These are phyloP conservation scores for Acropora yongei DNA, from an alignment of 64 coral and sea anemone genomes.

Conservation along the genomic window DNA sequence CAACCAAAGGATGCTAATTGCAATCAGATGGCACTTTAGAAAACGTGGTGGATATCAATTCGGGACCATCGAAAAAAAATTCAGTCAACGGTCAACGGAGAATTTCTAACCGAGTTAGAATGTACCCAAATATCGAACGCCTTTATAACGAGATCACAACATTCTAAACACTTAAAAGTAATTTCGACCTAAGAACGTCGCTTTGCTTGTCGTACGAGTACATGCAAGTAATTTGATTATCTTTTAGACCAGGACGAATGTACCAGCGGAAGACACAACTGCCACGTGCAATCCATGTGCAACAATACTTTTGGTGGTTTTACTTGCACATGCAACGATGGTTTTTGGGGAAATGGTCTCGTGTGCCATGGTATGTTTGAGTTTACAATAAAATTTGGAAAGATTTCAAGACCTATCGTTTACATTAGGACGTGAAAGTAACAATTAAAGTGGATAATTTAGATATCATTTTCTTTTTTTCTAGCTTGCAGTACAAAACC, in stretches of 20 bases:
- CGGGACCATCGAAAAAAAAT: too few relatives aligned
- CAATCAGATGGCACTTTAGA: too few relatives aligned
- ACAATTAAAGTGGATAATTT: neutral
- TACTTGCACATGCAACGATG: conserved; percentile 52
- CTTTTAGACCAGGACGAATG: conserved; percentile 75
- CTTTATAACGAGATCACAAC: too few relatives aligned
- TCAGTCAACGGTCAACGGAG: too few relatives aligned
- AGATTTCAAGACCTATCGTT: neutral
- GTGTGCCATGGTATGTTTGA: conserved; percentile 48
- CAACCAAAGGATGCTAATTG: too few relatives aligned
- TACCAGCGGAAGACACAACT: conserved; percentile 21
- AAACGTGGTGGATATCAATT: too few relatives aligned
- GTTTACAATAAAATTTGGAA: neutral
- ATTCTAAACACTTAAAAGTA: too few relatives aligned
- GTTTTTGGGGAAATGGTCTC: conserved; percentile 64
- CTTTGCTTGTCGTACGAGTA: too few relatives aligned
- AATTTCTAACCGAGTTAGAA: too few relatives aligned
- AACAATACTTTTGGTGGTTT: conserved; percentile 69
- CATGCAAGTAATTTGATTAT: neutral
- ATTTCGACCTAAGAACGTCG: too few relatives aligned
- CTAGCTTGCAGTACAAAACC: conserved; percentile 60
- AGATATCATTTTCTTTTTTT: neutral
- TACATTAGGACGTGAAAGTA: neutral
- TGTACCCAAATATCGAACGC: too few relatives aligned
- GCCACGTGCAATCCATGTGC: conserved; percentile 30